A percentile compares a stretch with the other conserved stretches of the same genome.
Evolutionary conservation across 2,888 invertebrate species (phyloP).

Genomic region (Osmoderma eremita): DNA sequence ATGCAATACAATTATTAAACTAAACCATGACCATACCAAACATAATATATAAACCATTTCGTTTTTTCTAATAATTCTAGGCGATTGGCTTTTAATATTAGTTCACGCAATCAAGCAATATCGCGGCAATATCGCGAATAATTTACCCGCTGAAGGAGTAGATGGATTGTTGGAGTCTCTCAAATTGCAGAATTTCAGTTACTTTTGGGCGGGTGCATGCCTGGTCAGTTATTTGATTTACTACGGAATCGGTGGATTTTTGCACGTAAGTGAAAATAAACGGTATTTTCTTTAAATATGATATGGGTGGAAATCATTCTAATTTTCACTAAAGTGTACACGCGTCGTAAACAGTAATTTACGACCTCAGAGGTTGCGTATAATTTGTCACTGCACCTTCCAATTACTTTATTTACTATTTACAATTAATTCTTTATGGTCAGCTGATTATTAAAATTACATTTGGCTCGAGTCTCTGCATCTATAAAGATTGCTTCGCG

Average conservation of each 20-base stretch:
- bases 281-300: neutral
- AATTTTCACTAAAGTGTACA: neutral
- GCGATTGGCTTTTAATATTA: conserved; percentile 75
- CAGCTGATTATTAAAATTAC: too few species aligned
- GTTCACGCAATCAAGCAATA: conserved; percentile 71
- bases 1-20: too few species aligned
- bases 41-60: neutral
- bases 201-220: conserved; percentile 66
- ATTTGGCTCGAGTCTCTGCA: too few species aligned
- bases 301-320: neutral
- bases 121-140: conserved; percentile 50
- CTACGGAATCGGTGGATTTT: conserved; percentile 73
- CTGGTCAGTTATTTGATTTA: conserved; percentile 70
- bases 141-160: conserved; percentile 55
- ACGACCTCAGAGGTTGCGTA: neutral
- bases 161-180: conserved; percentile 63
- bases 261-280: conserved; percentile 68
- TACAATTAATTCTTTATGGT: neutral
- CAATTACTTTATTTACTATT: neutral
- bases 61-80: conserved; percentile 58
- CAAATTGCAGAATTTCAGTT: conserved; percentile 66
- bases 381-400: neutral
- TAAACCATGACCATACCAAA: too few species aligned
- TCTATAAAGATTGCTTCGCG: too few species aligned
- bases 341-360: neutral